Base-by-base conservation (phyloP, 1,140 invertebrate genomes). In the Pristionchus pacificus region DNA sequence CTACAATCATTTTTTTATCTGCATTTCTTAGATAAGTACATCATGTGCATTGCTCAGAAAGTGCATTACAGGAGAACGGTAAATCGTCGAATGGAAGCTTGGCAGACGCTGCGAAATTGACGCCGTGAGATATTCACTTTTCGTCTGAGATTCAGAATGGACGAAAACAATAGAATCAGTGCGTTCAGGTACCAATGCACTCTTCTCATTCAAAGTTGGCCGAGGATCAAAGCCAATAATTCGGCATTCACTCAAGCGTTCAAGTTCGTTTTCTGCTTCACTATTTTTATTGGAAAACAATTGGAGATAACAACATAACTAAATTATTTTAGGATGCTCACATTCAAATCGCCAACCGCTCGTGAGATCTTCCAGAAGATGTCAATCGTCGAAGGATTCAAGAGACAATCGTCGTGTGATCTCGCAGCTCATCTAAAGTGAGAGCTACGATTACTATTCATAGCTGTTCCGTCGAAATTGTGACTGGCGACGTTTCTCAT, bases 311-410 rank as follows among this genome's bases (percentile, higher is more conserved):
- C 6, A 49, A 49, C 6, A 49, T 71, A 0, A 65, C 59, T 38
- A 38, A 71, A 65, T 30, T 29, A 15, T 13, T 65, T 65, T 29
- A 65, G 63, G 59, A n/a, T 67, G 58, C 59, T 69, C 28, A 66
- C 58, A 30, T 63, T 67, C 58, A 69, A 69, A 63, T 73, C 71
- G n/a, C 32, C 59, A 24, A 66, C 68, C 3, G 55, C 59, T 19
- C 57, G 71, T 13, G 74, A 75, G 25, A 74, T 75, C 65, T 75
- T 75, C 62, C 74, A 75, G 55, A 75, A 75, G 63, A 75, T 75
- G 74, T 75, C 74, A 13, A 75, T 75, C 24, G 74, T 75, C 27
- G 74, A 76, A 19, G 74, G 74, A 68, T 75, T 75, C 55, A 64
- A 38, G 19, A 31, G 55, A 14, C 62, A 74, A 32, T 65, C 65